Percentiles rank a stretch among this genome's conserved stretches.
phyloP scores from a whole-genome alignment of 2,888 invertebrate species.

The Nasonovia ribisnigri region DNA sequence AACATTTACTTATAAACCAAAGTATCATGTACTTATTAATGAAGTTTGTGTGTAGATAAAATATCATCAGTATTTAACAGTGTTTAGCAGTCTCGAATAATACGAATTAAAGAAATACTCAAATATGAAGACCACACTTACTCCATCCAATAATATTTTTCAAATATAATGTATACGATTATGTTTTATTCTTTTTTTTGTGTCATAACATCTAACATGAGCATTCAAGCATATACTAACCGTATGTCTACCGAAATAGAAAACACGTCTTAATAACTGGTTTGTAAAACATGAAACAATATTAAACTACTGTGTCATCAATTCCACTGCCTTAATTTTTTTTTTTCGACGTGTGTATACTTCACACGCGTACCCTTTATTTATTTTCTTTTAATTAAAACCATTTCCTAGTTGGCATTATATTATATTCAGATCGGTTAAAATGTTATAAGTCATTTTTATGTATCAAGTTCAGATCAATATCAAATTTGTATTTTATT shows the following conservation, averaged over 20 bases:
- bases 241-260: not conserved
- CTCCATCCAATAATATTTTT: too few relatives aligned
- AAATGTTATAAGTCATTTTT: not conserved
- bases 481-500: not conserved
- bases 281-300: not conserved
- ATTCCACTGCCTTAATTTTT: not conserved
- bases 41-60: too few relatives aligned
- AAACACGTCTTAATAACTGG: not conserved
- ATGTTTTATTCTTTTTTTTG: too few relatives aligned
- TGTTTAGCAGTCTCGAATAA: too few relatives aligned
- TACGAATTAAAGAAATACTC: too few relatives aligned
- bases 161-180: too few relatives aligned
- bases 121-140: too few relatives aligned
- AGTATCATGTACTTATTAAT: too few relatives aligned
- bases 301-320: too few relatives aligned
- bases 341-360: not conserved
- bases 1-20: too few relatives aligned
- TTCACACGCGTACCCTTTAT: not conserved
- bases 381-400: not conserved
- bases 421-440: not conserved
- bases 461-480: not conserved
- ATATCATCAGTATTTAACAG: too few relatives aligned
- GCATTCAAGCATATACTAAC: not conserved
- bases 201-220: too few relatives aligned
- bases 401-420: not conserved